Percentiles rank a stretch among this genome's conserved stretches.
Evolutionary conservation across 2,888 invertebrate genomes (phyloP).

Genomic region (Acrocyrtus sp.): DNA sequence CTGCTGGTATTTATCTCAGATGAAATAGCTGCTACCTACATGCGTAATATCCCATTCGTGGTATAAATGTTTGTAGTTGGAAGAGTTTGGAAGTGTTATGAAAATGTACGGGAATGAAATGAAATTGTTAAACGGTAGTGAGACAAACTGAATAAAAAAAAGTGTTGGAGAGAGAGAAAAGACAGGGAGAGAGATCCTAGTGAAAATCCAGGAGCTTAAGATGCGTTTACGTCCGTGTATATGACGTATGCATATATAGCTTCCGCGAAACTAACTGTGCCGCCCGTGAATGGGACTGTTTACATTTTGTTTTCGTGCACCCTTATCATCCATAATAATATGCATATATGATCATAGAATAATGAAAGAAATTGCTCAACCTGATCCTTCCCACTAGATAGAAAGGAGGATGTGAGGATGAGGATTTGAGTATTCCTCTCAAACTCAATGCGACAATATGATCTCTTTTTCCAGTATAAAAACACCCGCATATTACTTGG

Average conservation of each 20-base stretch:
- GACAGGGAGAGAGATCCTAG: no score
- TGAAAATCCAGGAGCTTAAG: constrained; percentile 49
- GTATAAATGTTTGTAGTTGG: no score
- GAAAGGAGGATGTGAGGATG: no score
- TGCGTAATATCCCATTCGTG: no score
- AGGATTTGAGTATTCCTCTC: no score
- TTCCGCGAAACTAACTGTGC: background rate
- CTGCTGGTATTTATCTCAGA: no score
- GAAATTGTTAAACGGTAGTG: constrained; percentile 26
- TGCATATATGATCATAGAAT: constrained; percentile 24
- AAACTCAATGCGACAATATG: no score
- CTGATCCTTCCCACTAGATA: constrained; percentile 22
- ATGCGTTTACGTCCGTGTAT: constrained; percentile 35
- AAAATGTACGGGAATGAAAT: constrained; percentile 8
- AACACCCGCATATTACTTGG: no score
- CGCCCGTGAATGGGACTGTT: background rate
- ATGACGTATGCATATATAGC: constrained; percentile 9
- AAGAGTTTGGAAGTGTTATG: no score
- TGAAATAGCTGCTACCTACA: no score
- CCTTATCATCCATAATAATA: background rate
- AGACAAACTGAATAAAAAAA: constrained; percentile 1
- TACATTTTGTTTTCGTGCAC: constrained; percentile 2
- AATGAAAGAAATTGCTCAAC: constrained; percentile 51
- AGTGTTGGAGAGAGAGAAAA: constrained; percentile 2
- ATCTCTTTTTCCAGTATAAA: no score